Evolutionary conservation across 2,888 invertebrate genomes (phyloP).

Genomic region (Temnothorax ravouxi): DNA sequence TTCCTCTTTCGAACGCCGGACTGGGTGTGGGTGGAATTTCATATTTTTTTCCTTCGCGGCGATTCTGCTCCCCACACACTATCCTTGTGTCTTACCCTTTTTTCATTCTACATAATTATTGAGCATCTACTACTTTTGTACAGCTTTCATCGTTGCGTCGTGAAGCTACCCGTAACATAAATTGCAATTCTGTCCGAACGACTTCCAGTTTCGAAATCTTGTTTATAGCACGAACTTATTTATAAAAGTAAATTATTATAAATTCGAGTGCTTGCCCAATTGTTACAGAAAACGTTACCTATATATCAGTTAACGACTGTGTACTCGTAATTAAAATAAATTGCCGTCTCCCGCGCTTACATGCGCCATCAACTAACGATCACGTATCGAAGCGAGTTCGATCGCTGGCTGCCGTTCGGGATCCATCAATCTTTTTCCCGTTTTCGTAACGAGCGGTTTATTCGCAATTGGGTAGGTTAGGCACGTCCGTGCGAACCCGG

Average conservation of each 20-base stretch:
- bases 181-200: not conserved
- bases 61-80: conserved; percentile 31
- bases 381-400: no score
- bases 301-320: not conserved
- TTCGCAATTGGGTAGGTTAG: conserved; percentile 64
- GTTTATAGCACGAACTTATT: not conserved
- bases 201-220: not conserved
- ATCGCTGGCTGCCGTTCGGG: not conserved
- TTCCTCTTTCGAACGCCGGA: conserved; percentile 40
- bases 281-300: not conserved
- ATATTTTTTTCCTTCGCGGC: conserved; percentile 41
- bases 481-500: conserved; percentile 59
- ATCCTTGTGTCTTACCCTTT: conserved; percentile 43
- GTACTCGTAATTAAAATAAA: not conserved
- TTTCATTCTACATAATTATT: conserved; percentile 31
- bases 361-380: not conserved
- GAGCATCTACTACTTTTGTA: conserved; percentile 9
- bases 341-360: not conserved
- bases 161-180: not conserved
- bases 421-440: conserved; percentile 18
- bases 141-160: not conserved
- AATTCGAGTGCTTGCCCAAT: not conserved
- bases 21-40: conserved; percentile 58
- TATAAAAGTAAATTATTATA: not conserved
- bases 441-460: conserved; percentile 23